These are phyloP conservation scores for Idris sp. DNA, from an alignment of 1,140 invertebrate species.

Conservation along the genomic window DNA sequence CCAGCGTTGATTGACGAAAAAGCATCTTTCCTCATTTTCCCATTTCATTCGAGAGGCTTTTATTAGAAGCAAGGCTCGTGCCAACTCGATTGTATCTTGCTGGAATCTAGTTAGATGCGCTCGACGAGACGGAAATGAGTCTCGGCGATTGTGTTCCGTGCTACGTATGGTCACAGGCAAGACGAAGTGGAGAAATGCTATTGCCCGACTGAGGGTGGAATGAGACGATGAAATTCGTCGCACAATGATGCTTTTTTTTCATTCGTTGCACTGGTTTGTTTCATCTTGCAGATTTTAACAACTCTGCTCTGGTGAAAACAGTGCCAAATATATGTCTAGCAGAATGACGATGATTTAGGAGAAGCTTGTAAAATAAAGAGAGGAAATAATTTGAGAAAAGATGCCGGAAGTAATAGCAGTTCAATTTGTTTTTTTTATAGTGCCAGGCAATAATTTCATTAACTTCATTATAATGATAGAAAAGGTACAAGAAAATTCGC, in stretches of 20 bases:
- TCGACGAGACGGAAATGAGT: constrained; percentile 64
- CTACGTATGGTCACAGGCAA: constrained; percentile 60
- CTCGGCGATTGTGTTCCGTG: constrained; percentile 60
- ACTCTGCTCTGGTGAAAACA: neutral
- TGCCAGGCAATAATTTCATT: too few relatives aligned
- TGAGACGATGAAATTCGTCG: constrained; percentile 47
- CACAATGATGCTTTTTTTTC: constrained; percentile 36
- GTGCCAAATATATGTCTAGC: too few relatives aligned
- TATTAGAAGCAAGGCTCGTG: constrained; percentile 62
- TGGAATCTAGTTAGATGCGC: constrained; percentile 64
- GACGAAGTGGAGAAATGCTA: constrained; percentile 51
- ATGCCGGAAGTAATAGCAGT: too few relatives aligned
- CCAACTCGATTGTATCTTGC: constrained; percentile 62
- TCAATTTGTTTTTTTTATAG: too few relatives aligned
- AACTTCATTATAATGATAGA: neutral
- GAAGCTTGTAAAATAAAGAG: too few relatives aligned
- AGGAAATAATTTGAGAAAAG: too few relatives aligned
- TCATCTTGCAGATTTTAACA: constrained; percentile 1
- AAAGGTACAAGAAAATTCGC: too few relatives aligned
- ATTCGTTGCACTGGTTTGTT: constrained; percentile 36
- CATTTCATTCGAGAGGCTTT: constrained; percentile 56
- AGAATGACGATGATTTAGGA: too few relatives aligned
- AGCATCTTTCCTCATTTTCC: constrained; percentile 50
- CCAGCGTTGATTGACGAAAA: constrained; percentile 51
- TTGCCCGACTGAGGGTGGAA: constrained; percentile 31